Base-by-base conservation (phyloP, 2,888 invertebrate genomes). In the Amphipyra tragopoginis region DNA sequence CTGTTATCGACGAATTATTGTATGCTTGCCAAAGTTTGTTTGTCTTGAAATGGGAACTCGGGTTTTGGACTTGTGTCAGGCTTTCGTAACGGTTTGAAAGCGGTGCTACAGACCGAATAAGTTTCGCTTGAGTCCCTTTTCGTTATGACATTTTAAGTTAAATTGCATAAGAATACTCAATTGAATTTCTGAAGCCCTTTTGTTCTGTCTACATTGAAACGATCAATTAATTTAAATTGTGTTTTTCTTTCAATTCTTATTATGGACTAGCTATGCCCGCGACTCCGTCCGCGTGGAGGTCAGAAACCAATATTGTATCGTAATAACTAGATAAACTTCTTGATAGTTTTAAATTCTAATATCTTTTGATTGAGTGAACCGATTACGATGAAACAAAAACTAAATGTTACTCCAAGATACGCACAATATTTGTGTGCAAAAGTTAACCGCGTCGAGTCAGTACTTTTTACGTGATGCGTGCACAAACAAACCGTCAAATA, bases 1-100 rank as follows among this genome's bases (percentile, higher is more conserved):
- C 83, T 83, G 84, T 86, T 84, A 86, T 85, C 76, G 81, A 69
- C 67, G 80, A 83, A 84, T 85, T 87, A 88, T 87, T 82, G 84
- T 77, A 72, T 65, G 76, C 75, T 77, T 80, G 75, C 70, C 69
- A 73, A 80, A 79, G 79, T 79, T 72, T 75, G 80, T 81, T 77
- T 76, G 69, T 73, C 68, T 77, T 75, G 63, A 76, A 74, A 77
- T 67, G 77, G 66, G 64, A 58, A 58, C 64, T 66, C 49, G 57
- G 59, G 49, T 68, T 21, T 72, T 26, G 40, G 29, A 7, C 33
- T 73, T 26, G 44, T 50, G 48, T 62, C 45, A 50, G 44, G 38
- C 43, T 70, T 56, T 52, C 42, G 51, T 63, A 65, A 62, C 50
- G 50, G 56, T 49, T 59, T 51, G 39, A 44, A 67, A 70, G 45